Percentiles rank a stretch among this genome's conserved stretches.
Evolutionary conservation across 2,113 vertebrate genomes (phyloP).

Genomic region (Hypanus sabinus): DNA sequence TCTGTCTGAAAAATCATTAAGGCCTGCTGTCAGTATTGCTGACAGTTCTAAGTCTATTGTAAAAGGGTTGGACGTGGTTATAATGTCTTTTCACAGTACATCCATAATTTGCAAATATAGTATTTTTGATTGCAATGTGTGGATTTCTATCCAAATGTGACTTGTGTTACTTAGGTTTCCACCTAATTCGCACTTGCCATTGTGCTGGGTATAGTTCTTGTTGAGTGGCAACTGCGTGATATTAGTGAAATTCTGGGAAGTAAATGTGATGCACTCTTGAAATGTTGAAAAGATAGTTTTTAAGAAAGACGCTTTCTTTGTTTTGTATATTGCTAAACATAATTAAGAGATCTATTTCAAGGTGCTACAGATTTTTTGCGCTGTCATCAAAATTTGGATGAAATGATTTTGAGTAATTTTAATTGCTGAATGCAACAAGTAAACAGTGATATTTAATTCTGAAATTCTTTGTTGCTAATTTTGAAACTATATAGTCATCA

Average conservation of each 20-base stretch:
- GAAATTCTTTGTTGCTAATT: not conserved
- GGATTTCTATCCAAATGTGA: too few species aligned
- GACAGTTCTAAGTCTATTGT: too few species aligned
- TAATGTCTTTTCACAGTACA: too few species aligned
- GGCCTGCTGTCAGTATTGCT: too few species aligned
- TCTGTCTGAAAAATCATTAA: too few species aligned
- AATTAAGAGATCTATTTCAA: not conserved
- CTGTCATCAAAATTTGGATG: not conserved
- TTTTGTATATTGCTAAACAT: not conserved
- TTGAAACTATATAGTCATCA: not conserved
- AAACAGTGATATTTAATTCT: not conserved
- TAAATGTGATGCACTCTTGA: not conserved
- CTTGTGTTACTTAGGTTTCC: not conserved
- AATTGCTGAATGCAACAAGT: not conserved
- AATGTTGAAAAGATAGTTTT: not conserved
- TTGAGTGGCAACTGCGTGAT: not conserved
- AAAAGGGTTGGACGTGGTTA: too few species aligned
- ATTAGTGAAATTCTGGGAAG: not conserved
- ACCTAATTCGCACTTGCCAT: not conserved
- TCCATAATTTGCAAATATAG: too few species aligned
- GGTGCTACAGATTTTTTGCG: not conserved
- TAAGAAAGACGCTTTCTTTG: too few species aligned
- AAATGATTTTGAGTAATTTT: not conserved
- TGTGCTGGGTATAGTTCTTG: not conserved
- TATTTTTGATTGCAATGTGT: too few species aligned